Evolutionary conservation across 37 sponge, comb jelly and placozoan genomes (phyloP).

Genomic region (Mnemiopsis leidyi): DNA sequence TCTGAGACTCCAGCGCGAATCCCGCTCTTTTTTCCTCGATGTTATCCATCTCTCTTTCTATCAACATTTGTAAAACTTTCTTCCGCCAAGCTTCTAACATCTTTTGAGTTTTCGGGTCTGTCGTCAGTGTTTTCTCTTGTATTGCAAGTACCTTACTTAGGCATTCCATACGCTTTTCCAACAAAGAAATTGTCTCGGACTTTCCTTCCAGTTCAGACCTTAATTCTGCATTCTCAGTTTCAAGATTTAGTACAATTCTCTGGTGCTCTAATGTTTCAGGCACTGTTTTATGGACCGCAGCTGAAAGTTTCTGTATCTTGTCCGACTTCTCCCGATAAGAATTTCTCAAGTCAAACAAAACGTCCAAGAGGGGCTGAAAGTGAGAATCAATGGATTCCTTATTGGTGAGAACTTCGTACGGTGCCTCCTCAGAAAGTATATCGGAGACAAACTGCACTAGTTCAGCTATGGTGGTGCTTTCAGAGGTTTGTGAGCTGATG

Average conservation of each 20-base stretch:
- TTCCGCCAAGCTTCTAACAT: constrained; percentile 35
- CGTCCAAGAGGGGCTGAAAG: neutral
- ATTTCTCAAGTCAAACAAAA: neutral
- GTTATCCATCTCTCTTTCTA: constrained; percentile 31
- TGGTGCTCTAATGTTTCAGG: neutral
- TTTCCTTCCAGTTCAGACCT: neutral
- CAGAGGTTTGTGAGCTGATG: neutral
- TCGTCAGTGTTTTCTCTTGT: constrained; percentile 31
- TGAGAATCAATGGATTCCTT: neutral
- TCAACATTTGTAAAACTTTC: constrained; percentile 48
- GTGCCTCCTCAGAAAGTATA: neutral
- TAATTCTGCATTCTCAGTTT: neutral
- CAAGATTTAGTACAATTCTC: neutral
- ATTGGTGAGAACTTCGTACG: neutral
- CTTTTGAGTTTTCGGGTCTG: neutral
- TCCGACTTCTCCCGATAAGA: neutral
- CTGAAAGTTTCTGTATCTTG: neutral
- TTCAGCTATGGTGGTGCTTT: neutral
- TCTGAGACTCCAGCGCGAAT: constrained; percentile 2
- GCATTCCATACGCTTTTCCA: constrained; percentile 32
- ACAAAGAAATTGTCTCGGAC: neutral
- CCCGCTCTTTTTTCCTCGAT: neutral
- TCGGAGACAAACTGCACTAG: neutral
- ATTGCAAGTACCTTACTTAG: neutral
- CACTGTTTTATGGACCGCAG: neutral